These are phyloP conservation scores for Molorchus minor DNA, from an alignment of 2,888 invertebrate species.

Conservation along the genomic window DNA sequence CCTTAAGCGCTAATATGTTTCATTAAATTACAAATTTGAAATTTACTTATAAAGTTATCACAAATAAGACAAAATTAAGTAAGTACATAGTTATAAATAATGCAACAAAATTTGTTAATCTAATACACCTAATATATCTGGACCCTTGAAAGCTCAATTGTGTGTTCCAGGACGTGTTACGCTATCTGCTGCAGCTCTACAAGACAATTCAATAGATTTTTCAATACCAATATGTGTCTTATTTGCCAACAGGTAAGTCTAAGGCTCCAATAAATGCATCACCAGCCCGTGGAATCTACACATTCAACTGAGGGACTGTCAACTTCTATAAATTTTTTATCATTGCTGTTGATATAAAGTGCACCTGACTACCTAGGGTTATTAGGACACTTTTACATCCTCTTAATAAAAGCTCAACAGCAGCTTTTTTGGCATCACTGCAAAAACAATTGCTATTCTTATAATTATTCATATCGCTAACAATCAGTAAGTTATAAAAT, in stretches of 20 bases:
- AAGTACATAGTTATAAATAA: too few species aligned
- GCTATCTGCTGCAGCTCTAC: conserved; percentile 79
- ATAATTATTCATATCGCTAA: too few species aligned
- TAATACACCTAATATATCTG: conserved; percentile 39
- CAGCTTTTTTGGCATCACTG: conserved; percentile 74
- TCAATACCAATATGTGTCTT: conserved; percentile 69
- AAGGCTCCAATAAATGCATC: conserved; percentile 95
- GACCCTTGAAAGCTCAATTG: conserved; percentile 78
- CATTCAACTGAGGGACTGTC: conserved; percentile 73
- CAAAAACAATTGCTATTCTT: too few species aligned
- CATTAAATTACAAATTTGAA: too few species aligned
- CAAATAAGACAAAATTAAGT: too few species aligned
- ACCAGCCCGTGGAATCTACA: conserved; percentile 93
- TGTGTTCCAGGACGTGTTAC: conserved; percentile 84
- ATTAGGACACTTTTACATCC: conserved; percentile 85
- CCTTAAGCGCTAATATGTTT: too few species aligned
- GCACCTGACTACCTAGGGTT: conserved; percentile 88
- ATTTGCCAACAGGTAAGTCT: conserved; percentile 78
- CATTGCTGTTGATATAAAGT: conserved; percentile 67
- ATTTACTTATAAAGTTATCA: too few species aligned
- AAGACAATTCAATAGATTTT: conserved; percentile 77
- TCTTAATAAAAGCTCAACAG: conserved; percentile 69
- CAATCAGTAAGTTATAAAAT: too few species aligned
- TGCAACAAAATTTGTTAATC: too few species aligned
- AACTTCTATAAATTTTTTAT: conserved; percentile 66